A percentile compares a stretch with the other conserved stretches of the same genome.
Conservation (phyloP, 1,140 invertebrate genomes). For the Paracyclopina nana region DNA sequence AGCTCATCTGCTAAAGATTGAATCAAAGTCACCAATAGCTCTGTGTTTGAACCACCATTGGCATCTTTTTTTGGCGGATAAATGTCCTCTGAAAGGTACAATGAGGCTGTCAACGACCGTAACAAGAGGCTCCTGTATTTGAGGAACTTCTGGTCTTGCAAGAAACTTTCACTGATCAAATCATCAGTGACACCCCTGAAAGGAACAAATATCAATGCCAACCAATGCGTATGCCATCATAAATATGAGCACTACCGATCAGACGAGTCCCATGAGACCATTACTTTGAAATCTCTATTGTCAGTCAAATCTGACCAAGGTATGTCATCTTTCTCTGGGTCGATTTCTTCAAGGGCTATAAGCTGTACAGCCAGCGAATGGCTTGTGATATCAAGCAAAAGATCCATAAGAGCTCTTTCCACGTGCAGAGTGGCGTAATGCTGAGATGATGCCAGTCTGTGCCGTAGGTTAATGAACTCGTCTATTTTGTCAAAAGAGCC, state of each 20-base stretch:
- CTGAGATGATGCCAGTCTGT: slow-evolving; percentile 55
- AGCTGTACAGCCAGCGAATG: slow-evolving; percentile 17
- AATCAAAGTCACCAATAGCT: too few species aligned
- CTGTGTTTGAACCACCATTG: too few species aligned
- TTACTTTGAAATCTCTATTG: slow-evolving; percentile 34
- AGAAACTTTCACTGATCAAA: background rate
- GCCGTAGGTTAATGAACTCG: slow-evolving; percentile 66
- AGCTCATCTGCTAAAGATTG: too few species aligned
- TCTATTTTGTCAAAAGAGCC: slow-evolving; percentile 78
- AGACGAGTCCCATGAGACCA: slow-evolving; percentile 26
- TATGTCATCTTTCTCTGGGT: slow-evolving; percentile 33
- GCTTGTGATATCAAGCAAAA: slow-evolving; percentile 35
- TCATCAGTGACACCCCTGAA: background rate
- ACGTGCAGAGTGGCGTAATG: slow-evolving; percentile 51
- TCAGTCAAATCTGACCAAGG: slow-evolving; percentile 33
- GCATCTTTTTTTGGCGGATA: too few species aligned
- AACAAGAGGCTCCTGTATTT: background rate
- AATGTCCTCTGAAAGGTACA: slow-evolving; percentile 13
- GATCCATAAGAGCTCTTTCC: slow-evolving; percentile 54
- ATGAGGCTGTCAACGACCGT: background rate
- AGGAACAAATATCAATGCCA: background rate
- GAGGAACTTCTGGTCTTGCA: slow-evolving; percentile 3
- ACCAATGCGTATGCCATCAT: background rate
- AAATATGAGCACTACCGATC: background rate
- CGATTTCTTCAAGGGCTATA: slow-evolving; percentile 29